These are phyloP conservation scores for Lasiurus cinereus DNA, from an alignment of 2,113 vertebrate genomes.

Conservation along the genomic window DNA sequence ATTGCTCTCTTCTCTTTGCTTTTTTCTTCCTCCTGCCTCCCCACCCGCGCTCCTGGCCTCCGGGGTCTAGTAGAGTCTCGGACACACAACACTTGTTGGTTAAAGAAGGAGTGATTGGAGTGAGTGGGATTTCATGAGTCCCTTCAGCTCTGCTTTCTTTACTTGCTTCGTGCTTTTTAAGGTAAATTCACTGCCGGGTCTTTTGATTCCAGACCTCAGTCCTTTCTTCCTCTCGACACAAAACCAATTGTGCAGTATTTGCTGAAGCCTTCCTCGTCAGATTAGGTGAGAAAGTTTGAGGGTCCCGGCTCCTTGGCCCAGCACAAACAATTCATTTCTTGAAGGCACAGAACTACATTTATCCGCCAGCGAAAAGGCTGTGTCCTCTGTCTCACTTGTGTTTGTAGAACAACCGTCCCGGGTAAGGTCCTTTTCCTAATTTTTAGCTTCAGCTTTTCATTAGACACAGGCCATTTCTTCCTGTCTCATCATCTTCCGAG, in stretches of 20 bases:
- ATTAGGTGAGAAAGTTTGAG: neutral
- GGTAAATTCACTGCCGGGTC: neutral
- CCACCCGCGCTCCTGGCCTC: neutral
- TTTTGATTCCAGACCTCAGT: neutral
- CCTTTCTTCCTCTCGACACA: neutral
- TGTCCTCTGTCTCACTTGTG: neutral
- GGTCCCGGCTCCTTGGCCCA: neutral
- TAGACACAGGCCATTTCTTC: slow-evolving; percentile 73
- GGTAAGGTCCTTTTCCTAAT: slow-evolving; percentile 6
- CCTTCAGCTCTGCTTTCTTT: slow-evolving; percentile 23
- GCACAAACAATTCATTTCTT: neutral
- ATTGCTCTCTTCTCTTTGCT: neutral
- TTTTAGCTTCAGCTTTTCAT: slow-evolving; percentile 77
- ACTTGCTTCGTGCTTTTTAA: neutral
- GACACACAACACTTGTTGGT: neutral
- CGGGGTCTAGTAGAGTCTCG: neutral
- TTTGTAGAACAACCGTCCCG: neutral
- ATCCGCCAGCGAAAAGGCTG: neutral
- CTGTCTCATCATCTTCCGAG: slow-evolving; percentile 69
- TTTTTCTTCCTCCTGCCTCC: neutral
- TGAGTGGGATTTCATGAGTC: neutral
- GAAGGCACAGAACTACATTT: neutral
- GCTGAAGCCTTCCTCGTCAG: neutral
- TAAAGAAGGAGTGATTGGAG: neutral
- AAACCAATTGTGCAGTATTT: neutral